phyloP scores from a whole-genome alignment of 2,797 vertebrate genomes.

The Mastacembelus armatus region DNA sequence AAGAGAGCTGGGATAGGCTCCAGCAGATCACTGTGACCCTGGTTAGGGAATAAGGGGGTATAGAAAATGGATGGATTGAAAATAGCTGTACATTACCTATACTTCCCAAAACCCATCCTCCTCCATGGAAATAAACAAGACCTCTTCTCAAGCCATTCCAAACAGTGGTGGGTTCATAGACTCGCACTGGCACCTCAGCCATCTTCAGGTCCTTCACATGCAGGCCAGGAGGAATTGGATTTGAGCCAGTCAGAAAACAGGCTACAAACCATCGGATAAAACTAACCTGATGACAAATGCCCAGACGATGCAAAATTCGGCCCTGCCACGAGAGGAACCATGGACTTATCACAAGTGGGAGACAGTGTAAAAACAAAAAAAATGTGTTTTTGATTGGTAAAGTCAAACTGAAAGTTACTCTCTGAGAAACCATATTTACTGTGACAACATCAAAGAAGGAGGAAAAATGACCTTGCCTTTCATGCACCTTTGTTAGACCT shows the following conservation, averaged over 20 bases:
- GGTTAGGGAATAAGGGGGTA: no score
- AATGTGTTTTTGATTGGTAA: conserved; percentile 39
- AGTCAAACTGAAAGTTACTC: conserved; percentile 62
- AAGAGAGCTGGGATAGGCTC: no score
- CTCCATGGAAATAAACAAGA: conserved; percentile 88
- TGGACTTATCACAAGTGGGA: conserved; percentile 1
- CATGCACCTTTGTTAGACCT: conserved; percentile 46
- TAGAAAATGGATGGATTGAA: no score
- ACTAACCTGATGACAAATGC: conserved; percentile 81
- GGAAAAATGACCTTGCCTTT: conserved; percentile 60
- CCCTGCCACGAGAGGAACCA: conserved; percentile 78
- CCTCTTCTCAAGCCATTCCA: conserved; percentile 77
- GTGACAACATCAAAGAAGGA: conserved; percentile 62
- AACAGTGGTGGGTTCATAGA: conserved; percentile 84
- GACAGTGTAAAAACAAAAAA: conserved; percentile 4
- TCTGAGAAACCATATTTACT: conserved; percentile 46
- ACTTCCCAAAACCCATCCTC: conserved; percentile 84
- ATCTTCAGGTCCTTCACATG: conserved; percentile 83
- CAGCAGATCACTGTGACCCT: no score
- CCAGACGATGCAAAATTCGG: conserved; percentile 83
- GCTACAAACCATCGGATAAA: conserved; percentile 78
- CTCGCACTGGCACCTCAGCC: conserved; percentile 82
- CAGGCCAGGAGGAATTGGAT: conserved; percentile 71
- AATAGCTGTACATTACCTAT: conserved; percentile 61
- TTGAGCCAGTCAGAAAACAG: conserved; percentile 32